Base-by-base conservation (phyloP, 2,888 invertebrate genomes). In the Pollenia labialis region DNA sequence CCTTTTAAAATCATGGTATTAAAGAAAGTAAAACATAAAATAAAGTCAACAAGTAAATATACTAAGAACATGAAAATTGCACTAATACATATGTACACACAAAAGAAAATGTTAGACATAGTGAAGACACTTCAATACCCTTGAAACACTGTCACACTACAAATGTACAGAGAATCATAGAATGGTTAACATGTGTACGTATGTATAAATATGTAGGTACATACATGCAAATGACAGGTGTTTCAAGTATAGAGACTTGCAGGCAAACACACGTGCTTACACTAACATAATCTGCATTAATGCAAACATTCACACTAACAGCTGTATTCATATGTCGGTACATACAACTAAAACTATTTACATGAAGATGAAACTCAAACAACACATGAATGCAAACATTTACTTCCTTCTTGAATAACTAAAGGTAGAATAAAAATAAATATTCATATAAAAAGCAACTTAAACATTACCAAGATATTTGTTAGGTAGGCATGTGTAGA, bases 361-460 rank as follows among this genome's bases (percentile, higher is more conserved):
- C 62, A 62, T 75, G 75, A 46, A 69, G 46, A 66, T 66, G 66
- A 69, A 83, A 77, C 48, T 77, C 56, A 83, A 77, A 64, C 64
- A 77, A 54, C 71, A 77, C 68, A 76, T 62, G 60, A 75, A 56
- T 46, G 64, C 56, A 83, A 83, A 83, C 54, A 83, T 83, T 77
- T 69, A 83, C 82, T 83, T 84, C 14, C 44, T 68, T 58, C 68
- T 80, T 48, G 72, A 75, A 69, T 46, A 77, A 66, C 56, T 48
- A 18, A 40, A 56, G 64, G 32, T 12, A 58, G 50, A 48, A 64
- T 58, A 68, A 62, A 32, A 76, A 75, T 72, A 80, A 62, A 71
- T 71, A 80, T 80, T 80, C 23, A 54, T 44, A 52, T 9, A 68
- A 68, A 68, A 66, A 68, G 16, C 12, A 74, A 32, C 14, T 23